These are phyloP conservation scores for Oreohelix idahoensis DNA, from an alignment of 1,140 invertebrate genomes.

Conservation along the genomic window DNA sequence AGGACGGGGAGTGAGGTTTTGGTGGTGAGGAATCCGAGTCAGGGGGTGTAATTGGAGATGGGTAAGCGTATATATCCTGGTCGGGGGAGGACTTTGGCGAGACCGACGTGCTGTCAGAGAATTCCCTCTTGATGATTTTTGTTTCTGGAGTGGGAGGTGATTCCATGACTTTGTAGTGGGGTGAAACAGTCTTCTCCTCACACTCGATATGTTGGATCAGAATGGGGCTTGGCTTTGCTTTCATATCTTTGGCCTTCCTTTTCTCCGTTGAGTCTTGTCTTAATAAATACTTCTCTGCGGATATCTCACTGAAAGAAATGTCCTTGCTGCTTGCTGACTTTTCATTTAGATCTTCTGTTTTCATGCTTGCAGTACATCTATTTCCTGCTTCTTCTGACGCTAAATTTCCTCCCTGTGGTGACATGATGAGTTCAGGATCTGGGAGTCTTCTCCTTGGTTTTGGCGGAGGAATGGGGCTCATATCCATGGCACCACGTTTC, in stretches of 20 bases:
- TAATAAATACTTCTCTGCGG: constrained; percentile 21
- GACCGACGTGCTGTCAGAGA: constrained; percentile 65
- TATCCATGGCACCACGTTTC: constrained; percentile 39
- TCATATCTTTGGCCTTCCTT: constrained; percentile 63
- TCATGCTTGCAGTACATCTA: neutral
- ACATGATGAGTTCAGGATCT: constrained; percentile 58
- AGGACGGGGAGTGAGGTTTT: constrained; percentile 68
- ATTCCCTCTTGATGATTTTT: constrained; percentile 62
- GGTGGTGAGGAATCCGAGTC: constrained; percentile 69
- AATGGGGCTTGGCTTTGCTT: constrained; percentile 64
- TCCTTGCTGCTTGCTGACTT: neutral
- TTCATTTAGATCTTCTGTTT: constrained; percentile 5
- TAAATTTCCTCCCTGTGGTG: constrained; percentile 34
- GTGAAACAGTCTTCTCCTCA: constrained; percentile 64
- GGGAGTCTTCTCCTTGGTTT: constrained; percentile 62
- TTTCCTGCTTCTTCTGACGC: neutral
- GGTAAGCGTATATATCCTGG: constrained; percentile 62
- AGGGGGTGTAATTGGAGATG: constrained; percentile 67
- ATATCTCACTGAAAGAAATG: neutral
- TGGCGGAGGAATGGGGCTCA: constrained; percentile 51
- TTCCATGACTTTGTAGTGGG: constrained; percentile 66
- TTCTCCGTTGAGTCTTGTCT: constrained; percentile 42
- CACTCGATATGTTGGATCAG: constrained; percentile 64
- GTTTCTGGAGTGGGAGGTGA: constrained; percentile 66
- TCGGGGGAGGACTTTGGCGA: constrained; percentile 60